Percentiles rank a stretch among this genome's conserved stretches.
Conservation (phyloP, 2,797 vertebrate species). For the Lagodon rhomboides region DNA sequence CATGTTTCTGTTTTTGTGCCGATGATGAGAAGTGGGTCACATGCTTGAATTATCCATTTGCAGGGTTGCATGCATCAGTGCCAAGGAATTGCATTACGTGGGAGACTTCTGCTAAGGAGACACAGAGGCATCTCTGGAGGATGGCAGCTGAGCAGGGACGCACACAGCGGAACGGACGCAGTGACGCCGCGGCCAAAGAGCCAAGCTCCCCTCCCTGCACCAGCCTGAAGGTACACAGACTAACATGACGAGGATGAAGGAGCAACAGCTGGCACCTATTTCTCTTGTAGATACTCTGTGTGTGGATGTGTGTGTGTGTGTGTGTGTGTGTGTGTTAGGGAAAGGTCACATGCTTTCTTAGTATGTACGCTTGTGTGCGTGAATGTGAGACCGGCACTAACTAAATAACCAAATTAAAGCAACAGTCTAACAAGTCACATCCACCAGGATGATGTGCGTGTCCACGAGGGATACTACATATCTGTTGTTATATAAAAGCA, state of each 20-base stretch:
- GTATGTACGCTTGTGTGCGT: constrained; percentile 1
- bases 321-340: constrained; percentile 2
- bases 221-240: constrained; percentile 76
- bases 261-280: constrained; percentile 10
- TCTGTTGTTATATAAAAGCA: constrained; percentile 14
- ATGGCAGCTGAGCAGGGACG: constrained; percentile 68
- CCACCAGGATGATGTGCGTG: neutral
- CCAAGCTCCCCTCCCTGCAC: constrained; percentile 58
- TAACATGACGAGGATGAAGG: neutral
- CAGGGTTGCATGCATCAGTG: constrained; percentile 82
- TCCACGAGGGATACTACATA: neutral
- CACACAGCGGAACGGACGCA: constrained; percentile 70
- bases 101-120: constrained; percentile 73
- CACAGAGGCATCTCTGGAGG: constrained; percentile 59
- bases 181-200: constrained; percentile 44
- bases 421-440: constrained; percentile 31
- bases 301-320: constrained; percentile 5
- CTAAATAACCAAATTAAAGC: constrained; percentile 44
- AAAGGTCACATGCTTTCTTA: constrained; percentile 48
- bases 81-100: constrained; percentile 77
- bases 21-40: constrained; percentile 80
- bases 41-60: constrained; percentile 84
- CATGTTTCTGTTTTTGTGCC: constrained; percentile 59
- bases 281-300: neutral
- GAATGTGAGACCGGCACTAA: constrained; percentile 17